A percentile compares a stretch with the other conserved stretches of the same genome.
phyloP scores from a whole-genome alignment of 37 sponge, comb jelly and placozoan genomes.

The Beroe ovata region DNA sequence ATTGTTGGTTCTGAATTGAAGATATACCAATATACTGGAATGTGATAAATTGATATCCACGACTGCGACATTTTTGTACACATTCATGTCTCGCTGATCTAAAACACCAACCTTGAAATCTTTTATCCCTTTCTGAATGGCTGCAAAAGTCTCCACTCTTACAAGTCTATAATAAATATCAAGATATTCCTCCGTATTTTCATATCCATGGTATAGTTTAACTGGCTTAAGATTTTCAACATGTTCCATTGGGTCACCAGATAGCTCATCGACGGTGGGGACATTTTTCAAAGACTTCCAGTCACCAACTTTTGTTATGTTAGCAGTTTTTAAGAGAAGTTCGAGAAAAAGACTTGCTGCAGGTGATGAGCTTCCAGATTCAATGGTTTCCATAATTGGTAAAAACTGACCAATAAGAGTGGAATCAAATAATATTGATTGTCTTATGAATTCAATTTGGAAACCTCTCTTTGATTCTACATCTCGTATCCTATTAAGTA shows the following conservation, averaged over 20 bases:
- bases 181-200: constrained; percentile 63
- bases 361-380: not conserved
- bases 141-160: constrained; percentile 64
- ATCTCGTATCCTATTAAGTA: not conserved
- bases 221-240: constrained; percentile 39
- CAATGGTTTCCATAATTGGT: not conserved
- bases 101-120: not conserved
- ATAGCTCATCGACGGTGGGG: constrained; percentile 30
- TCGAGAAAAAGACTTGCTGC: not conserved
- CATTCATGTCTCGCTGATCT: constrained; percentile 64
- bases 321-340: not conserved
- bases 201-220: not conserved
- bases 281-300: not conserved
- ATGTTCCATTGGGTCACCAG: constrained; percentile 33
- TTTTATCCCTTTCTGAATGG: constrained; percentile 45
- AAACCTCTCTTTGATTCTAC: not conserved
- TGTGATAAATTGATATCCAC: not conserved
- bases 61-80: constrained; percentile 22
- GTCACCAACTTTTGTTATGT: not conserved
- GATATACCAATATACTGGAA: not conserved
- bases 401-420: not conserved
- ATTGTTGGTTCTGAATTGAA: not conserved
- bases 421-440: not conserved
- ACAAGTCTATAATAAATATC: constrained; percentile 67
- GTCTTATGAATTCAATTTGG: not conserved